These are phyloP conservation scores for Prolemur simus DNA, from an alignment of 2,113 vertebrate species.

Conservation along the genomic window DNA sequence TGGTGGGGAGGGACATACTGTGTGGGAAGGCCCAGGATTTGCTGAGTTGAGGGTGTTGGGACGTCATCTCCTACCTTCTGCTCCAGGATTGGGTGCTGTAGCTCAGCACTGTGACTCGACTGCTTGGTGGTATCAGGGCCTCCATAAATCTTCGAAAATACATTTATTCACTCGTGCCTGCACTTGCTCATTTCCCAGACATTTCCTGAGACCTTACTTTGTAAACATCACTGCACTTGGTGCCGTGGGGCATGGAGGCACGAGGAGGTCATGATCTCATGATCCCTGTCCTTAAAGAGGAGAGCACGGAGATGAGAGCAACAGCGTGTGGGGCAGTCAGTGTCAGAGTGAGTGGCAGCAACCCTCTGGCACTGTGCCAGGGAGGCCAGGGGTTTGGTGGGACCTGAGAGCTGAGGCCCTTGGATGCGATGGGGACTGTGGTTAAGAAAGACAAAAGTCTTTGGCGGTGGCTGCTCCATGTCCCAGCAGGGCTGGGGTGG, in stretches of 20 bases:
- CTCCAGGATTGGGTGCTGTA: not conserved
- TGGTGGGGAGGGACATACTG: not conserved
- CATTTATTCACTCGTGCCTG: not conserved
- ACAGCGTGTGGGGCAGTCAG: not conserved
- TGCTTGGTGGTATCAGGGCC: not conserved
- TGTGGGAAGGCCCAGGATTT: not conserved
- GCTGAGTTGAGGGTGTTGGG: not conserved
- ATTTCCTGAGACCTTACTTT: not conserved
- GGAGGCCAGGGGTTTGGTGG: not conserved
- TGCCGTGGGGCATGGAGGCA: not conserved
- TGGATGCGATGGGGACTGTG: not conserved
- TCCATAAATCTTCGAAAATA: not conserved
- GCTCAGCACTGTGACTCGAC: not conserved
- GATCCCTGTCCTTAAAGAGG: not conserved
- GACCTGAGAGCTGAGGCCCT: not conserved
- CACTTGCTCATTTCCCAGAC: not conserved
- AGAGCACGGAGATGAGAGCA: not conserved
- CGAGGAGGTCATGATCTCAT: not conserved
- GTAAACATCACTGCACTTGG: not conserved
- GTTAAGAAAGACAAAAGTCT: not conserved
- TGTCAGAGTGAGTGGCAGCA: not conserved
- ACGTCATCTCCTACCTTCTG: not conserved
- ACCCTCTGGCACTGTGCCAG: not conserved
- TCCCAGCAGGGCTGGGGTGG: conserved; percentile 52
- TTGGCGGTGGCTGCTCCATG: conserved; percentile 39